Evolutionary conservation across 2,888 invertebrate genomes (phyloP).

Genomic region (Cataglyphis albicans): DNA sequence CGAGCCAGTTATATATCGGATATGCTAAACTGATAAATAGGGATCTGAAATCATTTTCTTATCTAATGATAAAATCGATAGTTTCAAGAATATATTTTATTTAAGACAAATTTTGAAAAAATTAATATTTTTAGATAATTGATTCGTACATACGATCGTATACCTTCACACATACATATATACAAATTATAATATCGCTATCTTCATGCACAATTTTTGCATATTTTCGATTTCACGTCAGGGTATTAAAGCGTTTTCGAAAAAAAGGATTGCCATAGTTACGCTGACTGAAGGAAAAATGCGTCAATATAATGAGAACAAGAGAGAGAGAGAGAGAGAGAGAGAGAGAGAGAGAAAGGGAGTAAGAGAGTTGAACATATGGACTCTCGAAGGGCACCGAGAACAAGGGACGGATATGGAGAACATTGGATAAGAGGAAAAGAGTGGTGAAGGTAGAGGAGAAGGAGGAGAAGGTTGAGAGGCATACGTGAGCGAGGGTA

Average conservation of each 20-base stretch:
- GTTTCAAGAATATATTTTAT: background rate
- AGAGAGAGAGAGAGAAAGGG: conserved; percentile 13
- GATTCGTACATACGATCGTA: background rate
- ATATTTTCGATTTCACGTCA: conserved; percentile 13
- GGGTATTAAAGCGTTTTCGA: conserved; percentile 60
- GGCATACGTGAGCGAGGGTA: conserved; percentile 76
- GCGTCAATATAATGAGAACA: conserved; percentile 73
- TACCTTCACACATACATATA: background rate
- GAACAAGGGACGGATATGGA: conserved; percentile 64
- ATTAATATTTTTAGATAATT: background rate
- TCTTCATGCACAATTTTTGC: background rate
- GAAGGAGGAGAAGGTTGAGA: conserved; percentile 59
- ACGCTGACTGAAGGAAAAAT: conserved; percentile 61
- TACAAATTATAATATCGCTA: background rate
- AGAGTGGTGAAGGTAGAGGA: conserved; percentile 67
- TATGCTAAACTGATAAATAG: conserved; percentile 17
- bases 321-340: conserved; percentile 57
- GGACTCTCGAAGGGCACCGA: conserved; percentile 53
- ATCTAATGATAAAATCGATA: background rate
- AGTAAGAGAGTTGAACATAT: conserved; percentile 41
- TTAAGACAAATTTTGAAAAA: background rate
- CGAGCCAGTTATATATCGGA: conserved; percentile 7
- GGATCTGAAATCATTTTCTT: conserved; percentile 24
- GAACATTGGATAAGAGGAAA: conserved; percentile 67
- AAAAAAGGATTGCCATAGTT: conserved; percentile 49